Evolutionary conservation across 2,797 vertebrate genomes (phyloP).

Genomic region (Gymnoscopelus braueri): DNA sequence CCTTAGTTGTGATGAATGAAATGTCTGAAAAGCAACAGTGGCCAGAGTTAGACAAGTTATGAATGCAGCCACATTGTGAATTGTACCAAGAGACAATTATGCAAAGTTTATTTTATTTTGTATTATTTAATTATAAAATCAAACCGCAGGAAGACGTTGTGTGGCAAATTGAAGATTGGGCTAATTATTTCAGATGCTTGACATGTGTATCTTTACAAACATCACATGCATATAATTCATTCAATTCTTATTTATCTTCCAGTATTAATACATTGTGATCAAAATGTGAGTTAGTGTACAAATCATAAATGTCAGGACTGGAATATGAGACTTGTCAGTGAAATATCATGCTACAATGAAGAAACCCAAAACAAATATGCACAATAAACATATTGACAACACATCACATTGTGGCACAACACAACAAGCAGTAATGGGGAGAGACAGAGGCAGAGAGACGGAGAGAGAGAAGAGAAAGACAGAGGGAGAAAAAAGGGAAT

Average conservation of each 20-base stretch:
- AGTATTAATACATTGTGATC: not conserved
- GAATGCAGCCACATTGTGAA: not conserved
- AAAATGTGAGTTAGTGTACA: not conserved
- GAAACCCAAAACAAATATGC: not conserved
- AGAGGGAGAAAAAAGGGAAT: constrained; percentile 9
- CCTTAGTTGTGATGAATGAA: constrained; percentile 91
- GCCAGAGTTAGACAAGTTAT: constrained; percentile 1
- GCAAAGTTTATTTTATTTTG: too few species aligned
- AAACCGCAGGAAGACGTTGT: too few species aligned
- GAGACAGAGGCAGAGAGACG: not conserved
- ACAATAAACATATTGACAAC: not conserved
- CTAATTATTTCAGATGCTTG: too few species aligned
- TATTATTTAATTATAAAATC: too few species aligned
- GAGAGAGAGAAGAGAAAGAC: not conserved
- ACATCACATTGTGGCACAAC: not conserved
- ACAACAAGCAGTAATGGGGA: not conserved
- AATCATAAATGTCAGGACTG: not conserved
- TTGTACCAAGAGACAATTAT: too few species aligned
- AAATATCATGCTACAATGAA: not conserved
- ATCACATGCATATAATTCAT: too few species aligned
- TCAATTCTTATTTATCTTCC: not conserved
- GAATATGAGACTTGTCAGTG: not conserved
- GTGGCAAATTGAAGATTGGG: too few species aligned
- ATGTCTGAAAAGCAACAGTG: constrained; percentile 81
- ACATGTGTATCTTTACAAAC: too few species aligned